Evolutionary conservation across 1,140 invertebrate species (phyloP), one percentile per base, ranked within the genome.

Genomic region (Lithobius niger): DNA sequence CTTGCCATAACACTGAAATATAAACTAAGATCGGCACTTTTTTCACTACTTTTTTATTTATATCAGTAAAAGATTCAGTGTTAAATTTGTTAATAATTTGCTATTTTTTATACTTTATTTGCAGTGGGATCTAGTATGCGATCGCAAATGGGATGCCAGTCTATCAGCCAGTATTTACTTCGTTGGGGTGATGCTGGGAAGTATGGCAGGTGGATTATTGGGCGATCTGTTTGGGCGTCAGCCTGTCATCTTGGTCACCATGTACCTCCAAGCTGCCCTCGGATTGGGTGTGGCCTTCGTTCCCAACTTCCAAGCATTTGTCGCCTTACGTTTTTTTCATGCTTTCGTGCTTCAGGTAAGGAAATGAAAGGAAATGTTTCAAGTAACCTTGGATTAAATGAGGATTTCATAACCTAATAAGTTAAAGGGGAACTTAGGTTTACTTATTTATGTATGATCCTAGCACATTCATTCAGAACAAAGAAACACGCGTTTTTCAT

Each of bases 91-190:
- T 36, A 36, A 36, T 36, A 36, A 36, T 16, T 45, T 60, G 16
- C 24, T 49, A 16, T 26, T 40, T 27, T 45, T 42, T 52, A 24
- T 45, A 22, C 36, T 43, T 54, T 43, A 43, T 28, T 64, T 65
- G 22, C 63, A 74, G 71, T 79, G 75, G 74, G 60, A 69, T 27
- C 64, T 79, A 40, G 71, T 79, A 13, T 79, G 78, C 59, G 71
- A 74, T n/a, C 61, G 68, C 47, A 59, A 62, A 31, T 73, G 72
- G 56, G 58, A 77, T 6, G 62, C 65, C 10, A 65, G 62, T 24
- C 64, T 76, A 24, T 68, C 73, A 0, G 68, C 70, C 0, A 73
- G 71, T 2, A 64, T 74, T 22, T 77, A 77, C 59, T 74, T 73
- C 49, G 54, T 62, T 21, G 76, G 76, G 0, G 69, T 77, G 1